Evolutionary conservation across 2,888 invertebrate genomes (phyloP).

Genomic region (Melitaea athalia): DNA sequence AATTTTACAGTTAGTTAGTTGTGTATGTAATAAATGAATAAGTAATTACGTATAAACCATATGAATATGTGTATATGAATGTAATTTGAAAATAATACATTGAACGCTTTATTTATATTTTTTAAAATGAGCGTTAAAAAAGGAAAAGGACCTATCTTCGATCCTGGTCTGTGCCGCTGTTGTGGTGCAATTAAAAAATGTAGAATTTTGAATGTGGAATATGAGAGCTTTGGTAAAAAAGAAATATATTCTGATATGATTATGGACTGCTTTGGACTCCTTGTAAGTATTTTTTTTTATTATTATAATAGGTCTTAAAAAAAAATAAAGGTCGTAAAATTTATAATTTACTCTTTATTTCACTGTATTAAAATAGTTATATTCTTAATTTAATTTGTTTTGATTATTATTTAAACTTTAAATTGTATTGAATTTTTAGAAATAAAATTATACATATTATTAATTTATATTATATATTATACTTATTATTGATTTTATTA

Average conservation of each 20-base stretch:
- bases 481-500: too few relatives aligned
- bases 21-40: too few relatives aligned
- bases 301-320: not conserved
- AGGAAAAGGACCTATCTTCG: constrained; percentile 64
- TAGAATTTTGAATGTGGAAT: constrained; percentile 67
- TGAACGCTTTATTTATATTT: too few relatives aligned
- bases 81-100: not conserved
- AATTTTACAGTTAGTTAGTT: not conserved
- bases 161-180: constrained; percentile 69
- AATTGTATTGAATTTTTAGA: too few relatives aligned
- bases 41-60: too few relatives aligned
- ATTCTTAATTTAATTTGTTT: too few relatives aligned
- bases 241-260: constrained; percentile 74
- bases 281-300: constrained; percentile 54
- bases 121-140: constrained; percentile 53
- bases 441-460: too few relatives aligned
- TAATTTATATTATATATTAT: too few relatives aligned
- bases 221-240: constrained; percentile 64
- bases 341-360: too few relatives aligned
- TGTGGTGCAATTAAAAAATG: constrained; percentile 72
- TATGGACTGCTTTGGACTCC: constrained; percentile 70
- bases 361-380: too few relatives aligned
- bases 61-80: not conserved
- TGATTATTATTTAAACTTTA: too few relatives aligned
- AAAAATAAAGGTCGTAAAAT: too few relatives aligned